Conservation (phyloP, 2,113 vertebrate genomes). For the Amblyornis subalaris region DNA sequence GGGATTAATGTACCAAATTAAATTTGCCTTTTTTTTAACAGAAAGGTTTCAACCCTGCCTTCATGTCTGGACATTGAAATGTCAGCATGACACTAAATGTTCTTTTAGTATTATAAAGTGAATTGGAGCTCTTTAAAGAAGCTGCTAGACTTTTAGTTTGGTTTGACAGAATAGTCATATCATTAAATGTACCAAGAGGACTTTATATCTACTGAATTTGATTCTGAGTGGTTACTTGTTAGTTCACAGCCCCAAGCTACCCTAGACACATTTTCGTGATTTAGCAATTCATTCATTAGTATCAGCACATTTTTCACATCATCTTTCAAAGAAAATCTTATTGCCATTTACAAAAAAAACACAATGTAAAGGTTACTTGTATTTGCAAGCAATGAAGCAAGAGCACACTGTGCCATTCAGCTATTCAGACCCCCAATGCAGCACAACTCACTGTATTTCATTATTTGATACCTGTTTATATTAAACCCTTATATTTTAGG, state of each 20-base stretch:
- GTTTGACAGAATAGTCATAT: neutral
- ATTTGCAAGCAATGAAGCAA: neutral
- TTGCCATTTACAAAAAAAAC: neutral
- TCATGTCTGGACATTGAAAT: neutral
- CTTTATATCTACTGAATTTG: constrained; percentile 30
- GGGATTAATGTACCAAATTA: neutral
- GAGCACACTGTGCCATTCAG: neutral
- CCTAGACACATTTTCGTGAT: neutral
- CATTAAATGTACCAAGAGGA: constrained; percentile 33
- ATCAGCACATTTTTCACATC: neutral
- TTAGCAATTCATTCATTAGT: constrained; percentile 8
- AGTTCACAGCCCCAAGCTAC: neutral
- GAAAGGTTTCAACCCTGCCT: neutral
- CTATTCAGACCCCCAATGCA: accelerated
- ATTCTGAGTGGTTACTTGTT: neutral
- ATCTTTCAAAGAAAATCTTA: neutral
- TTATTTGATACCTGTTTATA: neutral
- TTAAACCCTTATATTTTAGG: neutral
- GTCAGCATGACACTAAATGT: neutral
- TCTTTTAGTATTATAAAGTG: neutral
- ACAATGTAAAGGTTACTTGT: neutral
- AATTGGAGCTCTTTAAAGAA: constrained; percentile 17
- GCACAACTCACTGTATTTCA: neutral
- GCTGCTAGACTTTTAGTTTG: constrained; percentile 12
- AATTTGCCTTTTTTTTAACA: neutral